Conservation (phyloP, 2,113 vertebrate species). For the Myotis davidii region DNA sequence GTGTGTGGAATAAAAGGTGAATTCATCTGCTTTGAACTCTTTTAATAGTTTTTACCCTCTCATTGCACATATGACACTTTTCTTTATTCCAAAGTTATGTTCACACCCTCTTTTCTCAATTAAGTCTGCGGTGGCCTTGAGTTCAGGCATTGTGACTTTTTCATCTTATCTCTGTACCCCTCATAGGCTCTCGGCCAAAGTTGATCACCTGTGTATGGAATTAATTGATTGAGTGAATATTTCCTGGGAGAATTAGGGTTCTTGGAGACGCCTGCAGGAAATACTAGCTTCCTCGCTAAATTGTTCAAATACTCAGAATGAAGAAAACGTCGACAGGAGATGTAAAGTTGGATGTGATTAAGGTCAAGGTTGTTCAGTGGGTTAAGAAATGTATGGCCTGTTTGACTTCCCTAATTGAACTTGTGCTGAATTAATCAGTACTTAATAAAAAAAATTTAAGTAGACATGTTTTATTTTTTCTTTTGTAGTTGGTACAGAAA, state of each 20-base stretch:
- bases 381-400: background rate
- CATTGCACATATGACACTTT: background rate
- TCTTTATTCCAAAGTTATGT: background rate
- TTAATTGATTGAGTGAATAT: background rate
- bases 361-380: background rate
- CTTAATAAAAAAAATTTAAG: conserved; percentile 4
- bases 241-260: background rate
- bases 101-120: background rate
- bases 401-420: background rate
- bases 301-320: conserved; percentile 22
- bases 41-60: background rate
- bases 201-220: background rate
- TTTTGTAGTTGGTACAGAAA: conserved; percentile 6
- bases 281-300: background rate
- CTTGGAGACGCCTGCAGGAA: background rate
- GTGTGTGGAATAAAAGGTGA: background rate
- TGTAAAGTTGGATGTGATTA: conserved; percentile 19
- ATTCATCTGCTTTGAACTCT: conserved; percentile 3
- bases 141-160: background rate
- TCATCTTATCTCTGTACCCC: background rate
- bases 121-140: background rate
- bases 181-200: background rate
- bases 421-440: background rate
- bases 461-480: background rate
- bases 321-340: background rate